Evolutionary conservation across 2,797 vertebrate species (phyloP).

Genomic region (Chanos chanos): DNA sequence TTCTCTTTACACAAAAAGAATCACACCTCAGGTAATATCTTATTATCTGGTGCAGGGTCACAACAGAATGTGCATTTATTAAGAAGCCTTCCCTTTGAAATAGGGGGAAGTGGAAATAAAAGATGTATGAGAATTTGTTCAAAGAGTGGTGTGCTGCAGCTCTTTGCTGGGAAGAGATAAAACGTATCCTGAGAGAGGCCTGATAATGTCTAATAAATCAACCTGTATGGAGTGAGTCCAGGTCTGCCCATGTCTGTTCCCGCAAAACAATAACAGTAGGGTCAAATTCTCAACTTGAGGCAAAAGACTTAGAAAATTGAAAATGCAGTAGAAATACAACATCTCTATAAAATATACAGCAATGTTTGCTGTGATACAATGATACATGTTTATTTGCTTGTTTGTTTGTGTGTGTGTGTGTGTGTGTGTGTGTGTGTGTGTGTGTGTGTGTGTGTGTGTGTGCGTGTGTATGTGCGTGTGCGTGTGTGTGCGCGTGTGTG

Average conservation of each 20-base stretch:
- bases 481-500: too few species aligned
- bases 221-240: constrained; percentile 1
- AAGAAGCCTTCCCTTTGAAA: constrained; percentile 72
- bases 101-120: constrained; percentile 61
- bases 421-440: too few species aligned
- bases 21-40: constrained; percentile 62
- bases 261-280: not conserved
- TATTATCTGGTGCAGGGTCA: constrained; percentile 55
- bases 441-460: too few species aligned
- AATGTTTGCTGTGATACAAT: too few species aligned
- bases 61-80: constrained; percentile 60
- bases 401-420: too few species aligned
- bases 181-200: constrained; percentile 48
- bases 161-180: constrained; percentile 63
- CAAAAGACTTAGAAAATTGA: too few species aligned
- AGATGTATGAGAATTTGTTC: constrained; percentile 70
- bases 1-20: constrained; percentile 53
- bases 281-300: too few species aligned
- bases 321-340: too few species aligned
- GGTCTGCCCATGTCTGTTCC: not conserved
- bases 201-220: constrained; percentile 20
- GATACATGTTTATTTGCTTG: too few species aligned
- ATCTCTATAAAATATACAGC: too few species aligned
- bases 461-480: too few species aligned
- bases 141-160: constrained; percentile 60